phyloP scores from a whole-genome alignment of 2,797 vertebrate genomes.

The Peromyscus eremicus region DNA sequence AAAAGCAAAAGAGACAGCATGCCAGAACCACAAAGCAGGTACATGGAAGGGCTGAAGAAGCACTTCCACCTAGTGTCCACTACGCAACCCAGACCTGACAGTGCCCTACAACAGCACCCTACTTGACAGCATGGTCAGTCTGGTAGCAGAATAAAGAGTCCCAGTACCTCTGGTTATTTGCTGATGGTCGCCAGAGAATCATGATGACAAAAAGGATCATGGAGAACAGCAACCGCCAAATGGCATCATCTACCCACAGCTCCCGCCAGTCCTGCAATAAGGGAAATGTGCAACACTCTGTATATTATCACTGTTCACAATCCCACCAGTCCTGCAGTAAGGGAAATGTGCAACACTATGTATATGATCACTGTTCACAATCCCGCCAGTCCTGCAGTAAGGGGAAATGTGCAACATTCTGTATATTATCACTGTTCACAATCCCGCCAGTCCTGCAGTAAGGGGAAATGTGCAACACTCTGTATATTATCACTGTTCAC shows the following conservation, averaged over 20 bases:
- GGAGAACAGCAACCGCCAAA: conserved; percentile 97
- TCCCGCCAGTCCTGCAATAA: conserved; percentile 95
- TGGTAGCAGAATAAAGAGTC: conserved; percentile 49
- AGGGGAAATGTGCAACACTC: background rate
- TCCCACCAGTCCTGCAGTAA: conserved; percentile 95
- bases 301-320: conserved; percentile 30
- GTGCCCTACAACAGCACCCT: background rate
- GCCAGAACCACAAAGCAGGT: conserved; percentile 41
- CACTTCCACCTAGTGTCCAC: background rate
- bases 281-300: background rate
- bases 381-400: conserved; percentile 90
- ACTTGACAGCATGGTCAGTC: background rate
- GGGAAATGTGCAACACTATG: background rate
- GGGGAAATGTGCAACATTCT: background rate
- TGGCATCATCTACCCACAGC: conserved; percentile 97
- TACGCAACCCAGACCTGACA: background rate
- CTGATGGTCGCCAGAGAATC: conserved; percentile 96
- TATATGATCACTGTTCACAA: conserved; percentile 13
- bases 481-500: background rate
- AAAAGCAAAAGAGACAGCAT: background rate
- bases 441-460: conserved; percentile 95
- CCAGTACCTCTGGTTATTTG: conserved; percentile 96
- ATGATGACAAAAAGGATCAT: conserved; percentile 98
- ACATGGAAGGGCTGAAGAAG: background rate
- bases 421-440: conserved; percentile 23